Base-by-base conservation (phyloP, 2,113 vertebrate genomes). In the Thryonomys swinderianus region DNA sequence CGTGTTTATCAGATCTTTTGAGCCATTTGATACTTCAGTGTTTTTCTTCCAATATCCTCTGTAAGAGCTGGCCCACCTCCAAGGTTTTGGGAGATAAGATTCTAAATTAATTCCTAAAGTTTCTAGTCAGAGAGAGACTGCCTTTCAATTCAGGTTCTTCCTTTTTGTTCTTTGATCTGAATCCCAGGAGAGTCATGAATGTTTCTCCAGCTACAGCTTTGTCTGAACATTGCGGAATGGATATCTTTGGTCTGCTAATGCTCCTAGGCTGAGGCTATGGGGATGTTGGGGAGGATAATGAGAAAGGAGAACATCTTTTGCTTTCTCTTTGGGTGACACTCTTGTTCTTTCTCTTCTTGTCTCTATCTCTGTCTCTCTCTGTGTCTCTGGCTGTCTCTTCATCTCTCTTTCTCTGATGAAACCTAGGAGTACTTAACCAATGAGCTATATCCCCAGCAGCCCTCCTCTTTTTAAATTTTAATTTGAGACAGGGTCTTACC, bases 21-120 rank as follows among this genome's bases (percentile, higher is more conserved):
- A 96, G 89, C 96, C 97, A 98, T 98, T 96, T 94, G 97, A 96
- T 97, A 95, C 85, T 90, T 97, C 59, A 18, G 66, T 96, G 76
- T 79, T 96, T 96, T 88, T 88, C 82, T 84, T 55, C 61, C 32
- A 92, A 42, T 91, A 85, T 57, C 7, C 88, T 96, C 88, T 88
- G 73, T 88, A 83, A 95, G 95, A 92, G 83, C 86, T 96, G 74
- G 87, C 95, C 48, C 20, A 83, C 82, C 8, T 85, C 91, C 95
- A 97, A 95, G 62, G 66, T 42, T 80, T 88, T 0, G 66, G 86
- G 48, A 96, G 92, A 95, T 93, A 92, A 95, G 89, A 89, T 82
- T 95, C 85, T 95, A 91, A 91, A 81, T 94, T 93, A 83, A 95
- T 96, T 97, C 48, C 92, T 95, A 89, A 92, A 66, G 88, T 92